A percentile compares a stretch with the other conserved stretches of the same genome.
These are phyloP conservation scores for Altica lythri DNA, from an alignment of 2,888 invertebrate genomes.

Conservation along the genomic window DNA sequence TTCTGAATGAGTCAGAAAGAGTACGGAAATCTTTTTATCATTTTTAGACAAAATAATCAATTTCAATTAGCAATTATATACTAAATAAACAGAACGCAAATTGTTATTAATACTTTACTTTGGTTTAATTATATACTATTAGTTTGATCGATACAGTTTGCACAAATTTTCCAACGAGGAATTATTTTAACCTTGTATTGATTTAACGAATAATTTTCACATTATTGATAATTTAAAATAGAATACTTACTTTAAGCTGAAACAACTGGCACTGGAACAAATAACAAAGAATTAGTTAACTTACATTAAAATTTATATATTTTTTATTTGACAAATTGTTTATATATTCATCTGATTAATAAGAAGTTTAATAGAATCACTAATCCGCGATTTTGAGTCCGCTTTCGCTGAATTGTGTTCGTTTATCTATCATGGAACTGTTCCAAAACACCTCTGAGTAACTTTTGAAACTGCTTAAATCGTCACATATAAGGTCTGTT, in stretches of 20 bases:
- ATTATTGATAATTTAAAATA: not conserved
- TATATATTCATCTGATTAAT: not conserved
- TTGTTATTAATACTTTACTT: not conserved
- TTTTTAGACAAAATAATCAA: not conserved
- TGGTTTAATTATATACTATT: slow-evolving; percentile 4
- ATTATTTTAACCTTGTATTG: slow-evolving; percentile 7
- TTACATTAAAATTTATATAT: not conserved
- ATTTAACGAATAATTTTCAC: not conserved
- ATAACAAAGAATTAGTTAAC: slow-evolving; percentile 38
- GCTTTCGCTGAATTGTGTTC: not conserved
- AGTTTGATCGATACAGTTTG: slow-evolving; percentile 4
- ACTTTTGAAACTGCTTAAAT: no score
- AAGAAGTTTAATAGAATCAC: not conserved
- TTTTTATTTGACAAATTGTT: not conserved
- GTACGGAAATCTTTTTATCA: no score
- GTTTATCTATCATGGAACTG: no score
- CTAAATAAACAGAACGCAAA: not conserved
- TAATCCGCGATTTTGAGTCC: not conserved
- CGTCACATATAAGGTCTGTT: no score
- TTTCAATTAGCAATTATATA: not conserved
- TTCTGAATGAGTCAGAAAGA: not conserved
- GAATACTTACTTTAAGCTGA: slow-evolving; percentile 54
- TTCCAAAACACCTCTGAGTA: no score
- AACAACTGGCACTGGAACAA: slow-evolving; percentile 54
- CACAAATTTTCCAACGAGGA: not conserved